These are phyloP conservation scores for Sarotherodon lohbergeri DNA, from an alignment of 2,113 vertebrate species.

Conservation along the genomic window DNA sequence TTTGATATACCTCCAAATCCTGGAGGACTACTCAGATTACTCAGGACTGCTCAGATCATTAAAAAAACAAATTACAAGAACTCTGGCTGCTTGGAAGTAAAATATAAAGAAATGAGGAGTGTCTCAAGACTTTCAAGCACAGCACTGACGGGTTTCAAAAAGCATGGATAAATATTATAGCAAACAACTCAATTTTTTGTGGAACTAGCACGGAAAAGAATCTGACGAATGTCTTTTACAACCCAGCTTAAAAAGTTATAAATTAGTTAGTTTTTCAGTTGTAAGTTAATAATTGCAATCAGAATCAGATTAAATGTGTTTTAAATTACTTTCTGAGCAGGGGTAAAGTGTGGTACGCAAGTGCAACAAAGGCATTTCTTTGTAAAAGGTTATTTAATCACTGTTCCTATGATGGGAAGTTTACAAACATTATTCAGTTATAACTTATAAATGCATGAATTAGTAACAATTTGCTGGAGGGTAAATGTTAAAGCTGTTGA, in stretches of 20 bases:
- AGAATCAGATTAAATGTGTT: neutral
- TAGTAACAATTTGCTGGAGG: neutral
- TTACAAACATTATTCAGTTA: neutral
- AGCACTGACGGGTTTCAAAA: neutral
- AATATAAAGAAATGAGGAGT: neutral
- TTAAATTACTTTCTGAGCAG: neutral
- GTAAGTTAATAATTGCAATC: neutral
- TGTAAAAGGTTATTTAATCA: neutral
- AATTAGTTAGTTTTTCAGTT: neutral
- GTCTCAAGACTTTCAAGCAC: neutral
- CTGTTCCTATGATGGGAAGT: neutral
- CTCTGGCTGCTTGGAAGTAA: neutral
- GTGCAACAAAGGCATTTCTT: neutral
- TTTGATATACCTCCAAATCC: neutral
- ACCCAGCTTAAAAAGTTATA: neutral
- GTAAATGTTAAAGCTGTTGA: neutral
- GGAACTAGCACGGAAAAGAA: neutral
- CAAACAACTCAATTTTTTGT: neutral
- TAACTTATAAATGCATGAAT: neutral
- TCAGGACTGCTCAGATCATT: neutral
- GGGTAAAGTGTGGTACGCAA: neutral
- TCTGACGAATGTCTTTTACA: neutral
- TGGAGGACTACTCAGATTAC: neutral
- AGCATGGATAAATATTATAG: neutral
- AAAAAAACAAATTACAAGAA: neutral